Base-by-base conservation (phyloP, 2,113 vertebrate species). In the Odobenus rosmarus region DNA sequence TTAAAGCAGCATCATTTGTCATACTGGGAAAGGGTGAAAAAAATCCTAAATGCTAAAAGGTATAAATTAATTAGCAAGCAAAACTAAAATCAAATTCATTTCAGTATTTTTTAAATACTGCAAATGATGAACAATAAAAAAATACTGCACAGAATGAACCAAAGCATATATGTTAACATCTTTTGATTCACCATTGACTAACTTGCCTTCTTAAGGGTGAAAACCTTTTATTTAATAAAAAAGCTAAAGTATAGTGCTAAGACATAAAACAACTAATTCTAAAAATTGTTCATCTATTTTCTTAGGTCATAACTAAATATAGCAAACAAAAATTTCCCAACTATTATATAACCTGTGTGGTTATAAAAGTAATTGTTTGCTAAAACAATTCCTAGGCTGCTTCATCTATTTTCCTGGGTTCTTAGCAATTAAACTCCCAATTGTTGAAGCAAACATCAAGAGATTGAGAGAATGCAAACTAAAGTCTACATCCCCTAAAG, bases 41-140 rank as follows among this genome's bases (percentile, higher is more conserved):
- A 59, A 96, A 59, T 12, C 6, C 55, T 49, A 55, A 62, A 23
- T 53, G 14, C 7, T 74, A 42, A 76, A 90, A 82, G 39, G 19
- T 49, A 55, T 92, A 62, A 94, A 76, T 81, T 88, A 82, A 82
- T 46, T 80, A 84, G 49, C 55, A 96, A 87, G 39, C 18, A 93
- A 90, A 81, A 57, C 83, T 71, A 94, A 88, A 94, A 92, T 88
- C 14, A 67, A 82, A 84, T 88, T 95, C 49, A 64, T 86, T 86
- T 91, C 19, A 53, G 36, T 53, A 59, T 81, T 81, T 81, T 86
- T 92, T 92, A 72, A 64, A 84, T 88, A 88, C 4, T 67, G 23
- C 6, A 84, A 85, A 85, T 62, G 10, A 92, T 49, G 89, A 83
- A 61, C 33, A 91, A 85, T 36, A 57, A 36, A 77, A 55, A 97